Base-by-base conservation (phyloP, 2,113 vertebrate genomes). In the Etheostoma cragini region DNA sequence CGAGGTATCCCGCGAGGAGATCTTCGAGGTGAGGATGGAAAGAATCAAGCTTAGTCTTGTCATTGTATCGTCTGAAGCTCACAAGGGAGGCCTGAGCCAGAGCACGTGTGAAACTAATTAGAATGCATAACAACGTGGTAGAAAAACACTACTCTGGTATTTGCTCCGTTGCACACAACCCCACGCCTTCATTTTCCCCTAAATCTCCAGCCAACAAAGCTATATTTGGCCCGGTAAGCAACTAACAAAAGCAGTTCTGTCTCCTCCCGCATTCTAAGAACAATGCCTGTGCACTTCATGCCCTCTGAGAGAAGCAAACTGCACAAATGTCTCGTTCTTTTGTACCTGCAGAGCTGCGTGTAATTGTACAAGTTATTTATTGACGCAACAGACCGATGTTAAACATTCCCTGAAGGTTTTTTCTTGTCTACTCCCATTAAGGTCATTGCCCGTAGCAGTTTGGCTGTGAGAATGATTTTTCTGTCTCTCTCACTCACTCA, bases 1-100 rank as follows among this genome's bases (percentile, higher is more conserved):
- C 26, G 98, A 99, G 88, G 98, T 99, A 87, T 99, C 97, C 81
- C 97, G 98, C 5, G 97, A 99, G 91, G 98, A 99, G 93, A 99
- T 99, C 91, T 99, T 99, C 91, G 98, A 99, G 97, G 98, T 99
- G 94, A 90, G 83, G 30, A 21, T 14, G 45, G 47, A 68, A 60
- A 57, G 17, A 66, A 66, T 52, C 50, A 21, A 53, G 24, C 53
- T 67, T 49, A 10, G 50, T 68, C 50, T 35, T 58, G 69, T 52
- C 33, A 10, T 78, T 19, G 0, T 49, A 49, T 70, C 74, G 62
- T 76, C 61, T 76, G n/a, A n/a, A 77, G 10, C 61, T 72, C 26
- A 15, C 58, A 45, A 22, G 22, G 52, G 26, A 35, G 30, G 53
- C 13, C 30, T 22, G 22, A 42, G 54, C 50, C 47, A 49, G 53